Base-by-base conservation (phyloP, 1,140 invertebrate species). In the Varroa destructor region DNA sequence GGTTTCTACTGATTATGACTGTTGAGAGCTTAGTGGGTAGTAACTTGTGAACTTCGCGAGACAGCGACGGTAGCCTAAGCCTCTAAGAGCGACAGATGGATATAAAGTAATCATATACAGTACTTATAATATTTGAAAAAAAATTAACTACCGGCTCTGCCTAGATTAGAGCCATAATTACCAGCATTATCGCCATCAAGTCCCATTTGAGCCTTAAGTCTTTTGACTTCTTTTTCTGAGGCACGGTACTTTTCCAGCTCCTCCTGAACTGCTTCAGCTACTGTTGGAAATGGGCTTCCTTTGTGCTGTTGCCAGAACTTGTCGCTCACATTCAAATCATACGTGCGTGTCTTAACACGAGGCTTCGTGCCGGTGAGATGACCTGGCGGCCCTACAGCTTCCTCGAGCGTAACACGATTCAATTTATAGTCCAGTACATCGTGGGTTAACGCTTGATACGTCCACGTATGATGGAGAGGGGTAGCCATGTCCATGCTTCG, bases 391-490 rank as follows among this genome's bases (percentile, higher is more conserved):
- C 61, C 61, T 2, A 67, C 46, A 40, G 55, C 54, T 77, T 93
- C 90, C 75, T 89, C 88, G 37, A 93, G 85, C 43, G 88, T 84
- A 1, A 94, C 85, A 73, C 90, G 81, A 80, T 99, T 99, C 61
- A 97, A 81, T 37, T 89, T 86, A 71, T 97, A 83, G 77, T 97
- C 89, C 14, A 97, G 79, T 0, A 97, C 88, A 84, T 98, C 95
- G 80, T 98, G 94, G 46, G 90, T 87, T 71, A 99, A 79, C 10
- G 96, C 95, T 81, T 97, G 93, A 80, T 99, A 99, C 0, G 94
- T 99, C 97, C 97, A 99, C 2, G 96, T 97, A 80, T 99, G 97
- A 85, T 98, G 93, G 73, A 99, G 81, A 55, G 93, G 93, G 25
- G 95, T 98, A 0, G 94, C 91, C 84, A 99, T 88, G 81, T 99